Conservation (phyloP, 2,888 invertebrate species). For the Eutolmus rufibarbis region DNA sequence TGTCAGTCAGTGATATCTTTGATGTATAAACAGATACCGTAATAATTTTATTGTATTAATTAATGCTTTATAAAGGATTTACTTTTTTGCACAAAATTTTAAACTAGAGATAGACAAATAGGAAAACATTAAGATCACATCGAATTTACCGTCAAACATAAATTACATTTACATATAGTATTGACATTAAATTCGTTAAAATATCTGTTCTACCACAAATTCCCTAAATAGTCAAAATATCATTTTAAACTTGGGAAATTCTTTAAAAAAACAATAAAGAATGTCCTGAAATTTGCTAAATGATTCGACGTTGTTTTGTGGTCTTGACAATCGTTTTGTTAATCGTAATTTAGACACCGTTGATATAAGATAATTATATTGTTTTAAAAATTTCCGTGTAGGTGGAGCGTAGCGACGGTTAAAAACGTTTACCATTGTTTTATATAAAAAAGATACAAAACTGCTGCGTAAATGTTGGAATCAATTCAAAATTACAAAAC, state of each 20-base stretch:
- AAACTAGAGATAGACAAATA: neutral
- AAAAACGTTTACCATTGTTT: neutral
- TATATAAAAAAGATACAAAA: neutral
- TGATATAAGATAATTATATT: neutral
- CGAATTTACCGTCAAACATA: neutral
- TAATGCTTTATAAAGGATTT: neutral
- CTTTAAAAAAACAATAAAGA: neutral
- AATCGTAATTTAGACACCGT: neutral
- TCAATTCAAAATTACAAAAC: neutral
- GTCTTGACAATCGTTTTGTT: neutral
- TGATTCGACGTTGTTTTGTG: neutral
- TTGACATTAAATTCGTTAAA: conserved; percentile 32
- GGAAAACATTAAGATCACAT: neutral
- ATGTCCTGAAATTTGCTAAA: neutral
- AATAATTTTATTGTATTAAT: neutral
- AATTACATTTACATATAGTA: neutral
- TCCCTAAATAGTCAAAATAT: conserved; percentile 29
- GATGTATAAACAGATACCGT: neutral
- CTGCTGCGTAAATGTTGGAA: neutral
- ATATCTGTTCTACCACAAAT: neutral
- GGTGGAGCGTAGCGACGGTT: neutral
- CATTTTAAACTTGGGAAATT: neutral
- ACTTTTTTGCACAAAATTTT: neutral
- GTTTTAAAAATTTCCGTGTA: neutral
- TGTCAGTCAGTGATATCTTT: neutral